phyloP scores from a whole-genome alignment of 2,113 vertebrate species.

The Elephantulus edwardii region DNA sequence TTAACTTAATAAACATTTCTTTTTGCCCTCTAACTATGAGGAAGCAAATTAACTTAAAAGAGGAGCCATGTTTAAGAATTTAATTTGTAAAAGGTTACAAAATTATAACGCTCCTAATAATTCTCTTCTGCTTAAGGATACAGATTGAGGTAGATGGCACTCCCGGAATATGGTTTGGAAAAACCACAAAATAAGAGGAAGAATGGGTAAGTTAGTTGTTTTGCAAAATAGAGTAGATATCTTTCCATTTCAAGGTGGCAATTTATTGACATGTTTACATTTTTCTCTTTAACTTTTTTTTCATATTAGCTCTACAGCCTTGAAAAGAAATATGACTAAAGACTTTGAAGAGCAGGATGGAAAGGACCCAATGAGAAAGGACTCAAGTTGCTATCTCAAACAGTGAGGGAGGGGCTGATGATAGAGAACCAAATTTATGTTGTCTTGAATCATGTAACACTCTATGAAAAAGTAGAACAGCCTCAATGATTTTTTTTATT shows the following conservation, averaged over 20 bases:
- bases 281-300: background rate
- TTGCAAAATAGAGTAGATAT: background rate
- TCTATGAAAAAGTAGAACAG: background rate
- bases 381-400: background rate
- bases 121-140: background rate
- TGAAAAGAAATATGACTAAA: background rate
- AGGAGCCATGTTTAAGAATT: background rate
- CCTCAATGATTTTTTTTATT: background rate
- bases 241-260: background rate
- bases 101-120: background rate
- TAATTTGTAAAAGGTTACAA: slow-evolving; percentile 12
- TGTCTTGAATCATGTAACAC: background rate
- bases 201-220: background rate
- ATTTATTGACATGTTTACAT: background rate
- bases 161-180: background rate
- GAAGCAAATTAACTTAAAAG: background rate
- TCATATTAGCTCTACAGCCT: background rate
- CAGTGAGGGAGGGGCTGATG: too few relatives aligned
- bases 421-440: background rate
- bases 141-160: background rate
- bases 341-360: background rate
- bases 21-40: background rate
- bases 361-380: background rate
- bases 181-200: background rate
- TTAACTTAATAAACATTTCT: slow-evolving; percentile 5